Evolutionary conservation across 2,797 vertebrate genomes (phyloP).

Genomic region (Syngnathus acus): DNA sequence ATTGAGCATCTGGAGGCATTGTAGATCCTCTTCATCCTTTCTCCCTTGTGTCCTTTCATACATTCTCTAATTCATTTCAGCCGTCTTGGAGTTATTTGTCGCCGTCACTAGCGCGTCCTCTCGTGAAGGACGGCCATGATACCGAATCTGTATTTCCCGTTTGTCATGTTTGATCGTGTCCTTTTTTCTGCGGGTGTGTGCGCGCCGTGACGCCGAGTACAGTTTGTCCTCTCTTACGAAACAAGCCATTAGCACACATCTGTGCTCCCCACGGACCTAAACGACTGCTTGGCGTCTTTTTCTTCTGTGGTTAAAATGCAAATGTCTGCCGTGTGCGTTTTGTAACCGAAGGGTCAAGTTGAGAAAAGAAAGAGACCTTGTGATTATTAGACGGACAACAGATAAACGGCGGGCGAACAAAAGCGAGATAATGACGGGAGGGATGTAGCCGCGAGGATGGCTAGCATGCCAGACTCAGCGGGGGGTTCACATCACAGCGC

Average conservation of each 20-base stretch:
- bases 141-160: not conserved
- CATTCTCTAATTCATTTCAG: slow-evolving; percentile 13
- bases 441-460: slow-evolving; percentile 36
- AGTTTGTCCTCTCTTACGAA: not conserved
- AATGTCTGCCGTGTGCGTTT: not conserved
- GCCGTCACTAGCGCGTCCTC: slow-evolving; percentile 26
- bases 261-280: not conserved
- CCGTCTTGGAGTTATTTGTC: slow-evolving; percentile 12
- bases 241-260: slow-evolving; percentile 3
- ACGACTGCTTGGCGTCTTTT: not conserved
- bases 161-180: not conserved
- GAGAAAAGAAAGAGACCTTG: not conserved
- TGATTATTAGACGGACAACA: not conserved
- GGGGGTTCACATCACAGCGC: slow-evolving; percentile 53
- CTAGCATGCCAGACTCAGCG: slow-evolving; percentile 53
- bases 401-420: slow-evolving; percentile 33
- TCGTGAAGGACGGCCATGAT: slow-evolving; percentile 7
- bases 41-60: slow-evolving; percentile 1
- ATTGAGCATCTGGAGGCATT: slow-evolving; percentile 5
- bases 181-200: not conserved
- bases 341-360: not conserved
- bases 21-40: not conserved
- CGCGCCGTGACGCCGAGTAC: not conserved
- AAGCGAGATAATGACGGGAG: slow-evolving; percentile 47
- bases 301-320: not conserved